phyloP scores from a whole-genome alignment of 2,888 invertebrate species.

The Dynastes hyllus region DNA sequence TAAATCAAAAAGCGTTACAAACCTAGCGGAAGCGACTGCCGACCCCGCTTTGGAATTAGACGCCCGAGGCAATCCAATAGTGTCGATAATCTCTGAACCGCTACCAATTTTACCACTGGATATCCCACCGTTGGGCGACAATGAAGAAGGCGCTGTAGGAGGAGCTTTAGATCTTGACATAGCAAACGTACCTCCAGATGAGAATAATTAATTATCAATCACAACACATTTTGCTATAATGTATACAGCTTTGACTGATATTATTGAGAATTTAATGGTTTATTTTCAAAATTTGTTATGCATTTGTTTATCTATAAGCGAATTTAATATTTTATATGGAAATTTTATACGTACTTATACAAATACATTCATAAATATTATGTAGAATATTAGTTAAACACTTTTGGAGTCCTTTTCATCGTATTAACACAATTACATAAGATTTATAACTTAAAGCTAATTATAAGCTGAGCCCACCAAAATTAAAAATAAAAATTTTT shows the following conservation, averaged over 20 bases:
- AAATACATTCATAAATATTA: conserved; percentile 21
- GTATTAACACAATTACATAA: no score
- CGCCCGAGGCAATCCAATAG: conserved; percentile 73
- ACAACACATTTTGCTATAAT: conserved; percentile 44
- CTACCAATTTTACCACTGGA: conserved; percentile 60
- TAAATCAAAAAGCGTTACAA: conserved; percentile 97
- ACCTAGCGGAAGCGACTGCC: conserved; percentile 95
- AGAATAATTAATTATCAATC: conserved; percentile 55
- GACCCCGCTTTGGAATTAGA: conserved; percentile 86
- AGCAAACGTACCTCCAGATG: conserved; percentile 65
- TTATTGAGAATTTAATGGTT: conserved; percentile 35
- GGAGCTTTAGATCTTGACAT: conserved; percentile 64
- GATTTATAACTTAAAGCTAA: no score
- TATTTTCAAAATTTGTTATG: conserved; percentile 44
- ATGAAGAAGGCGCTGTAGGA: conserved; percentile 69
- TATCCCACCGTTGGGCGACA: conserved; percentile 65
- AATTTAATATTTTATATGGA: conserved; percentile 41
- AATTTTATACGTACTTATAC: conserved; percentile 36
- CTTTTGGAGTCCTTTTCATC: background rate
- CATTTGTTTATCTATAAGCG: conserved; percentile 37
- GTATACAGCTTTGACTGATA: conserved; percentile 49
- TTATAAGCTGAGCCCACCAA: no score
- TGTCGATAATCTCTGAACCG: conserved; percentile 62
- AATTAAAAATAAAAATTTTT: no score
- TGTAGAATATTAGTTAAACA: conserved; percentile 9